Evolutionary conservation across 2,888 invertebrate species (phyloP).

Genomic region (Podabrus alpinus): DNA sequence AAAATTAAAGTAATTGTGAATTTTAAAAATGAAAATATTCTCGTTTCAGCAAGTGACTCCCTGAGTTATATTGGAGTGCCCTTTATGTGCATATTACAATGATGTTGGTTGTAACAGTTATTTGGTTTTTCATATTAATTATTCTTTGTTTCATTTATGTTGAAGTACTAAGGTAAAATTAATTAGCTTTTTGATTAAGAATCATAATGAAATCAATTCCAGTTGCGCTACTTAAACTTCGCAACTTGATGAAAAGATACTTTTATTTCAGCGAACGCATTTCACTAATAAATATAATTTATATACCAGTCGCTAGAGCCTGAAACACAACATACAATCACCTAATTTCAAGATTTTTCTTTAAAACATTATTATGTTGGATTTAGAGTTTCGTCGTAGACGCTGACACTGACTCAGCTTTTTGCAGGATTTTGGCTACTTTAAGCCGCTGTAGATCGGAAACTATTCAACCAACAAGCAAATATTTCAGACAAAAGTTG

Average conservation of each 20-base stretch:
- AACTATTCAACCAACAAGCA: too few relatives aligned
- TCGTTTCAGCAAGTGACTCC: background rate
- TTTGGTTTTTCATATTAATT: background rate
- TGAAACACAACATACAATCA: too few relatives aligned
- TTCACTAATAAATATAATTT: background rate
- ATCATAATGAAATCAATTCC: background rate
- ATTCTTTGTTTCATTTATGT: background rate
- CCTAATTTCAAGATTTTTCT: too few relatives aligned
- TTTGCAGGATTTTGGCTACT: too few relatives aligned
- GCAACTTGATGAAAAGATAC: background rate
- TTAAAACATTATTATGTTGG: too few relatives aligned
- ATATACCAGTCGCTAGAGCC: background rate
- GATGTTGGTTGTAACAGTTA: background rate
- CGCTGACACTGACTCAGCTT: too few relatives aligned
- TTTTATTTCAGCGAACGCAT: background rate
- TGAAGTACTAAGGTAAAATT: background rate
- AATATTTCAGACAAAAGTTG: too few relatives aligned
- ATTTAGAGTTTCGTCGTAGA: background rate
- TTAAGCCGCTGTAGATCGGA: too few relatives aligned
- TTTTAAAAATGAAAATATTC: background rate
- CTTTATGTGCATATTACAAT: background rate
- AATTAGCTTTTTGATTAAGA: background rate
- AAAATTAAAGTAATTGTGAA: background rate
- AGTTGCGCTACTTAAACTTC: background rate
- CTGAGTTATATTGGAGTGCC: background rate